A percentile compares a stretch with the other conserved stretches of the same genome.
phyloP scores from a whole-genome alignment of 2,888 invertebrate genomes.

The Drosophila picticornis region DNA sequence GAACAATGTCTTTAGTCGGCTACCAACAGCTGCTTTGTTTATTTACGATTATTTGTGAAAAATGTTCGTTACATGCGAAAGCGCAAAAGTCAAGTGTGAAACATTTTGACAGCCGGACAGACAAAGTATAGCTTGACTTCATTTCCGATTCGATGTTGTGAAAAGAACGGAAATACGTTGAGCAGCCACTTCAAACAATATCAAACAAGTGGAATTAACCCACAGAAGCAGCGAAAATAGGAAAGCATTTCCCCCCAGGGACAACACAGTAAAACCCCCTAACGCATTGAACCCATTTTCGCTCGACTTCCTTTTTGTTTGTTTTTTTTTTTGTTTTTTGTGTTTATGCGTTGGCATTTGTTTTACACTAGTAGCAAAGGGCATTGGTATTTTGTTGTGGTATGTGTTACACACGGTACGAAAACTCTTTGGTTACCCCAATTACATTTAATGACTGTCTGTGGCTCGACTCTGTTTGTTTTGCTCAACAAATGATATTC shows the following conservation, averaged over 20 bases:
- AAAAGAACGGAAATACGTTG: constrained; percentile 40
- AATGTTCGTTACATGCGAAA: constrained; percentile 27
- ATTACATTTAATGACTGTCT: background rate
- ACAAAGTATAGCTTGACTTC: constrained; percentile 45
- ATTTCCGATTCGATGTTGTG: constrained; percentile 66
- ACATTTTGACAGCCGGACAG: constrained; percentile 20
- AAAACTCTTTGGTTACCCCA: background rate
- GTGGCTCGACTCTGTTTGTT: background rate
- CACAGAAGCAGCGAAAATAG: constrained; percentile 18
- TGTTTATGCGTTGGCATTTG: constrained; percentile 33
- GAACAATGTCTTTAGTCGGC: constrained; percentile 29
- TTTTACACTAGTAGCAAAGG: background rate
- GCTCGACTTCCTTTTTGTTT: constrained; percentile 65
- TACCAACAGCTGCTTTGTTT: constrained; percentile 28
- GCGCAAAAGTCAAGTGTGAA: constrained; percentile 41
- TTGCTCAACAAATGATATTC: background rate
- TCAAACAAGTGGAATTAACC: constrained; percentile 46
- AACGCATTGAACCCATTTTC: constrained; percentile 64
- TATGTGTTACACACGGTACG: background rate
- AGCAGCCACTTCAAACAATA: constrained; percentile 45
- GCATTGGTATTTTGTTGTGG: background rate
- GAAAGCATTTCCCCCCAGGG: constrained; percentile 11
- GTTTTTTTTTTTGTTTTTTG: background rate
- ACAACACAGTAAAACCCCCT: background rate
- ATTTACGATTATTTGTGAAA: constrained; percentile 18